Evolutionary conservation across 1,140 invertebrate species (phyloP).

Genomic region (Diuraphis noxia): DNA sequence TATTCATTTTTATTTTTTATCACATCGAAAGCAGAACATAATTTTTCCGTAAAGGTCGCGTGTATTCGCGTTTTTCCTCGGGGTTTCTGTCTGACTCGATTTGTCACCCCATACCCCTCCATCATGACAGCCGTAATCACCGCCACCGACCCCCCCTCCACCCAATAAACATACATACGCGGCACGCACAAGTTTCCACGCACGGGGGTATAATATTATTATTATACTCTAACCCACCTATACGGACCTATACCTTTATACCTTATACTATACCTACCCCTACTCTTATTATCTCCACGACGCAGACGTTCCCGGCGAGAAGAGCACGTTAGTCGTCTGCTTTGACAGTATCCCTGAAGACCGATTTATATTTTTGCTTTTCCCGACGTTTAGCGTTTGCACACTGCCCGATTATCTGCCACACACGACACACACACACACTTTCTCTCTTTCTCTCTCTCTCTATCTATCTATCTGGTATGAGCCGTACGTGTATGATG

Average conservation of each 20-base stretch:
- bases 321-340: neutral
- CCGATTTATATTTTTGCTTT: slow-evolving; percentile 12
- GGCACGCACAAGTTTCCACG: neutral
- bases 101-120: neutral
- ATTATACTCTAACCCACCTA: neutral
- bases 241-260: neutral
- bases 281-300: neutral
- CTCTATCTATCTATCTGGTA: no score
- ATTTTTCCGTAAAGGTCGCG: neutral
- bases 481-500: neutral
- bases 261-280: neutral
- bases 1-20: neutral
- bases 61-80: neutral
- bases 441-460: neutral
- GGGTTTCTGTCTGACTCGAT: neutral
- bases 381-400: neutral
- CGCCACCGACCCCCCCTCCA: no score
- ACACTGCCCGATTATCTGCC: neutral
- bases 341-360: neutral
- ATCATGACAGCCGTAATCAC: neutral
- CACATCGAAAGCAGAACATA: neutral
- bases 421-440: neutral
- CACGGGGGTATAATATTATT: neutral
- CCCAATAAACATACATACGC: neutral
- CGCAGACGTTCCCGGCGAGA: neutral